These are phyloP conservation scores for Schizotus pectinicornis DNA, from an alignment of 2,888 invertebrate species.

Conservation along the genomic window DNA sequence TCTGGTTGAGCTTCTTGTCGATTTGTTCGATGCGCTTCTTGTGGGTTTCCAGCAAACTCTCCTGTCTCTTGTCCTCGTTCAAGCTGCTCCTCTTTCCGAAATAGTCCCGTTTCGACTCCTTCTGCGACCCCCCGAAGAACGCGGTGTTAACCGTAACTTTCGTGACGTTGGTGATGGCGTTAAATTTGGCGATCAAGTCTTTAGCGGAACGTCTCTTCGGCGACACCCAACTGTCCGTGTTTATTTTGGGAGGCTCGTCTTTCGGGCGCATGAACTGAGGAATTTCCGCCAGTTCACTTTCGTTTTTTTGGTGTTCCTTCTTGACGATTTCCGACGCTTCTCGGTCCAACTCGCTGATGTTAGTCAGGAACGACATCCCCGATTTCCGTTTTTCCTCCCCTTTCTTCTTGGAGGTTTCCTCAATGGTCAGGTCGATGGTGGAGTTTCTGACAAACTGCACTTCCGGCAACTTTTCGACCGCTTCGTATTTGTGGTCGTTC, in stretches of 20 bases:
- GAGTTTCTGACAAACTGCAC: constrained; percentile 63
- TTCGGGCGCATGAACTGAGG: constrained; percentile 57
- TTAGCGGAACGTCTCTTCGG: constrained; percentile 57
- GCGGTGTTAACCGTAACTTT: constrained; percentile 61
- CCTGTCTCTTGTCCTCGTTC: constrained; percentile 46
- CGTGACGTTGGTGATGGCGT: constrained; percentile 66
- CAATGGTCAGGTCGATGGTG: constrained; percentile 47
- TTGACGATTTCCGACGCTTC: constrained; percentile 79
- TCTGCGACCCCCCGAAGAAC: constrained; percentile 57
- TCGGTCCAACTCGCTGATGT: constrained; percentile 79
- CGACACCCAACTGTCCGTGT: constrained; percentile 48
- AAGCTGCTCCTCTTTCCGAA: constrained; percentile 48
- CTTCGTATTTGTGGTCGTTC: constrained; percentile 47
- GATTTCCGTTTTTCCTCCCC: constrained; percentile 63
- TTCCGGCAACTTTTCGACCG: constrained; percentile 59
- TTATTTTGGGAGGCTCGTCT: constrained; percentile 43
- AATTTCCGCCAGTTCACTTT: constrained; percentile 42
- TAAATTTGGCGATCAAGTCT: constrained; percentile 68
- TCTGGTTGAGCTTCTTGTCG: constrained; percentile 43
- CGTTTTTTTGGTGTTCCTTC: constrained; percentile 41
- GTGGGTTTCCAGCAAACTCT: constrained; percentile 44
- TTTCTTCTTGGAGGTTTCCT: constrained; percentile 37
- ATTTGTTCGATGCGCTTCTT: constrained; percentile 48
- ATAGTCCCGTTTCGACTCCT: constrained; percentile 46
- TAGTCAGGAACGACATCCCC: constrained; percentile 69